Evolutionary conservation across 2,888 invertebrate species (phyloP).

Genomic region (Peribatodes rhomboidaria): DNA sequence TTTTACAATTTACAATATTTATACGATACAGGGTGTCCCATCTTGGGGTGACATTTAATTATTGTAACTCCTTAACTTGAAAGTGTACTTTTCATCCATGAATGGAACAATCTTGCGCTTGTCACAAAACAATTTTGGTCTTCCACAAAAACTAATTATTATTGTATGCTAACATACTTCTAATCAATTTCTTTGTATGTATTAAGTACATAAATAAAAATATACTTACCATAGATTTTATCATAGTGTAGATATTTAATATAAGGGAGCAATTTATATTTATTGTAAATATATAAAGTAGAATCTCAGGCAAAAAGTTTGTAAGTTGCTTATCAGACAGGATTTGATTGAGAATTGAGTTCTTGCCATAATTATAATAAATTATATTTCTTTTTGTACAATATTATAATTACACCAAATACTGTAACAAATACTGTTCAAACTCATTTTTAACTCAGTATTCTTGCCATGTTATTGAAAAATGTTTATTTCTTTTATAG

Average conservation of each 20-base stretch:
- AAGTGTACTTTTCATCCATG: neutral
- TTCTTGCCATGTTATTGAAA: neutral
- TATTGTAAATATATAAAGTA: conserved; percentile 65
- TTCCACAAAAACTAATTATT: conserved; percentile 35
- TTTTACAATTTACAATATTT: conserved; percentile 2
- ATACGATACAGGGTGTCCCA: conserved; percentile 17
- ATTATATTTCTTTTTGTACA: neutral
- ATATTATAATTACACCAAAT: too few species aligned
- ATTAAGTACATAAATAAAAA: conserved; percentile 11
- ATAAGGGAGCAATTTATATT: conserved; percentile 81
- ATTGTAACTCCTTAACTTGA: neutral
- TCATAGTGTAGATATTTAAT: conserved; percentile 74
- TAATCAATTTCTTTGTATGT: conserved; percentile 13
- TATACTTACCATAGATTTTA: conserved; percentile 29
- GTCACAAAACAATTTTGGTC: conserved; percentile 19
- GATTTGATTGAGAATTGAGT: conserved; percentile 63
- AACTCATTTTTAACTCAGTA: neutral
- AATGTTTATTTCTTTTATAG: neutral
- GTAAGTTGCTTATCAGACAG: conserved; percentile 29
- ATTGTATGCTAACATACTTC: conserved; percentile 18
- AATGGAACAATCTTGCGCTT: neutral
- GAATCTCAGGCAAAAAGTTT: conserved; percentile 52
- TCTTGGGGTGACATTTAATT: neutral
- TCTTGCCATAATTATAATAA: conserved; percentile 20
- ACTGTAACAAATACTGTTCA: too few species aligned